Evolutionary conservation across 2,888 invertebrate species (phyloP).

Genomic region (Coenonympha arcania): DNA sequence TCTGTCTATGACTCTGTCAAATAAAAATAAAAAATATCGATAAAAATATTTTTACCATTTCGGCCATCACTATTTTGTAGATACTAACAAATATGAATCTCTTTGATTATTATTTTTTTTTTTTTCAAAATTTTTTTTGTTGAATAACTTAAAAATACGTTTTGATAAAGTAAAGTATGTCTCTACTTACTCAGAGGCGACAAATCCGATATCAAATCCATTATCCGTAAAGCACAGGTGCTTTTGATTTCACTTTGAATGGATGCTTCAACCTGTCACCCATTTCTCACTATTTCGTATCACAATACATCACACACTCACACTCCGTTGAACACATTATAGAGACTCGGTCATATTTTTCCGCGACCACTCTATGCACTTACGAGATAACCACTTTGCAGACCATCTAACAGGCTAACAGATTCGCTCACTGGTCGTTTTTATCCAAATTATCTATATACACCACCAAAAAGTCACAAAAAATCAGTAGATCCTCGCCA

Average conservation of each 20-base stretch:
- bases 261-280: conserved; percentile 66
- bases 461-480: not conserved
- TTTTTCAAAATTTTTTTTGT: too few species aligned
- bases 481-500: conserved; percentile 1
- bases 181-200: conserved; percentile 61
- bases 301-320: conserved; percentile 37
- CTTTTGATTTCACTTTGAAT: conserved; percentile 63
- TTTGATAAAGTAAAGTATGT: too few species aligned
- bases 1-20: too few species aligned
- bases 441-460: conserved; percentile 19
- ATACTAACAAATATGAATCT: too few species aligned
- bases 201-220: conserved; percentile 64
- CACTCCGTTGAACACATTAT: conserved; percentile 19
- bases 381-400: conserved; percentile 5
- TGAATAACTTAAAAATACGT: not conserved
- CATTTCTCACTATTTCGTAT: conserved; percentile 50
- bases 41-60: too few species aligned
- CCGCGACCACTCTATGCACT: conserved; percentile 15
- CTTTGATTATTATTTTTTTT: too few species aligned
- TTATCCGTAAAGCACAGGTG: conserved; percentile 46
- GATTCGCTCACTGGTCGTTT: conserved; percentile 11
- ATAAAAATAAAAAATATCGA: too few species aligned
- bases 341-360: conserved; percentile 40
- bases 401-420: conserved; percentile 14
- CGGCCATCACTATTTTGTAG: too few species aligned